A percentile compares a stretch with the other conserved stretches of the same genome.
phyloP scores from a whole-genome alignment of 2,113 vertebrate species.

The Callopanchax toddi region DNA sequence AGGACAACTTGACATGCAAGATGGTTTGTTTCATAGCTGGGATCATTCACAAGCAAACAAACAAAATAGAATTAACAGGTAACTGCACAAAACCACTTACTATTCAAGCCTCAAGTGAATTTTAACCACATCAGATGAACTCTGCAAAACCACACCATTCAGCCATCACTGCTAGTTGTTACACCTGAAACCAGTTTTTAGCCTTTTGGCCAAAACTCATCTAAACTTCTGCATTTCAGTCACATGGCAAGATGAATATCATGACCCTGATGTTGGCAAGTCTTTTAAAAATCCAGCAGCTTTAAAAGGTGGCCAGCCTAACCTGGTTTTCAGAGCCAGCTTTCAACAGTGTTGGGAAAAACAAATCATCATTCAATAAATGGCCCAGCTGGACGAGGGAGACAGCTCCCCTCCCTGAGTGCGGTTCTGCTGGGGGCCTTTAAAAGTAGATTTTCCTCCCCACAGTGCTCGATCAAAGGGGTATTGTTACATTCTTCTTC shows the following conservation, averaged over 20 bases:
- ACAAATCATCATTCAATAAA: slow-evolving; percentile 11
- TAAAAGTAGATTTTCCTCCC: neutral
- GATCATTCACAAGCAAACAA: no score
- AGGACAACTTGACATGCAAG: no score
- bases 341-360: neutral
- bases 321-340: neutral
- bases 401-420: neutral
- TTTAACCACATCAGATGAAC: no score
- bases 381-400: slow-evolving; percentile 3
- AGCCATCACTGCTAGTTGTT: no score
- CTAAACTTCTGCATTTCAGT: no score
- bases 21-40: no score
- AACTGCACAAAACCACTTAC: no score
- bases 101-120: no score
- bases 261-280: neutral
- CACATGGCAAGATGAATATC: neutral
- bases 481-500: neutral
- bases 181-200: no score
- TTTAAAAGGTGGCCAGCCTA: neutral
- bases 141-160: no score
- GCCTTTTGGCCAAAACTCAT: no score
- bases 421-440: neutral
- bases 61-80: no score
- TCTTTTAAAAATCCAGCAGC: neutral
- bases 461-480: neutral